A percentile compares a stretch with the other conserved stretches of the same genome.
Conservation (phyloP, 2,797 vertebrate genomes). For the Liasis olivaceus region DNA sequence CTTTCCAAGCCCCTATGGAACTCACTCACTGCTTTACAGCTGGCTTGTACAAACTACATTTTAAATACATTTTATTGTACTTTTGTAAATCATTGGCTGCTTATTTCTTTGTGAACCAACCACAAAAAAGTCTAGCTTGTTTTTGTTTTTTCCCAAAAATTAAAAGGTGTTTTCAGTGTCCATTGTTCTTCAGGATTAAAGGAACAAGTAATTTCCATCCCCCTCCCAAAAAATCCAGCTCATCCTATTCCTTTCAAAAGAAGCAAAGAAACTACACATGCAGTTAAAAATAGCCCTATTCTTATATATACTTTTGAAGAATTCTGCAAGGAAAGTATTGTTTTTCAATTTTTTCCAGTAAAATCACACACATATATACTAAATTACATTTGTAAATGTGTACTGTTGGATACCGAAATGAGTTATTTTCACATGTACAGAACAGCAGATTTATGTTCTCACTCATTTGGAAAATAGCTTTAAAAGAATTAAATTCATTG, state of each 20-base stretch:
- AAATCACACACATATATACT: neutral
- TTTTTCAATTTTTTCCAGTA: neutral
- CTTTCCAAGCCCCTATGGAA: slow-evolving; percentile 45
- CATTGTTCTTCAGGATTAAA: neutral
- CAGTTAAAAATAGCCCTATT: neutral
- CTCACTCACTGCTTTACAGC: slow-evolving; percentile 56
- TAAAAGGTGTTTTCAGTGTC: neutral
- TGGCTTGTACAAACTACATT: slow-evolving; percentile 65
- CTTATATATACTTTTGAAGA: neutral
- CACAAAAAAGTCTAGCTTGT: slow-evolving; percentile 10
- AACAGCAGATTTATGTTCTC: neutral
- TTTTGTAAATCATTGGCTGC: slow-evolving; percentile 37
- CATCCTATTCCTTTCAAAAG: neutral
- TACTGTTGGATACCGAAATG: neutral
- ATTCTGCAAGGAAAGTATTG: neutral
- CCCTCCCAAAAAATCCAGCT: neutral
- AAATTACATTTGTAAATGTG: neutral
- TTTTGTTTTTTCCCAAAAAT: neutral
- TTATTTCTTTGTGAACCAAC: slow-evolving; percentile 39
- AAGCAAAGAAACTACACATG: neutral
- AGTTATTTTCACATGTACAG: neutral
- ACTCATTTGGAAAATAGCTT: neutral
- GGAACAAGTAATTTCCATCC: neutral
- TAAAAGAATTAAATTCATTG: neutral
- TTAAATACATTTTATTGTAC: slow-evolving; percentile 57